phyloP scores from a whole-genome alignment of 2,888 invertebrate genomes.

The Theristus sp. region DNA sequence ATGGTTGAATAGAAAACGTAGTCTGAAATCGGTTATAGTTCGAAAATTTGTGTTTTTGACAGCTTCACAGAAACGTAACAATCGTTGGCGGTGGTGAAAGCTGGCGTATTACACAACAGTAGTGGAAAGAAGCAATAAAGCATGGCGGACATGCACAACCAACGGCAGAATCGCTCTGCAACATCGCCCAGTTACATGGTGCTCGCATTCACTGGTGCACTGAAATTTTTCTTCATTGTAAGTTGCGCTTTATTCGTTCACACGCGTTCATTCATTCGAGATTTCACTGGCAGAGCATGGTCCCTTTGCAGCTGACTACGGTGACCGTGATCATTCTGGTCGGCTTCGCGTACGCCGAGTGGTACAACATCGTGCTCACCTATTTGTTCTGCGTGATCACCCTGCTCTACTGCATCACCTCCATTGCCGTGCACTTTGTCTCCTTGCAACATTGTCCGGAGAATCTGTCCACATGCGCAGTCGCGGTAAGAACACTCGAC shows the following conservation, averaged over 20 bases:
- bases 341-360: neutral
- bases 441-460: neutral
- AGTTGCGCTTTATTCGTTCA: conserved; percentile 11
- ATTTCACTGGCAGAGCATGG: no score
- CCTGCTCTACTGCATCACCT: conserved; percentile 24
- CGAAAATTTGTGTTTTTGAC: no score
- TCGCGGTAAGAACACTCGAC: neutral
- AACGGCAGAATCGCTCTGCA: no score
- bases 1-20: no score
- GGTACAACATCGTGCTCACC: conserved; percentile 16
- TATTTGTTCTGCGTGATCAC: conserved; percentile 16
- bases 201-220: neutral
- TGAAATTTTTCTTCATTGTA: conserved; percentile 21
- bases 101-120: no score
- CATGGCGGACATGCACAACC: no score
- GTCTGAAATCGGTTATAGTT: no score
- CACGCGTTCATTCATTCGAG: no score
- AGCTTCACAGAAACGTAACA: no score
- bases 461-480: neutral
- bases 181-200: neutral
- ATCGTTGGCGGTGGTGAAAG: no score
- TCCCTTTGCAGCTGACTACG: neutral
- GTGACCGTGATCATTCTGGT: neutral
- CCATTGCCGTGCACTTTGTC: conserved; percentile 4
- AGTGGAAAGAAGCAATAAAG: no score